Percentiles rank a stretch among this genome's conserved stretches.
Evolutionary conservation across 2,113 vertebrate genomes (phyloP).

Genomic region (Equus przewalskii): DNA sequence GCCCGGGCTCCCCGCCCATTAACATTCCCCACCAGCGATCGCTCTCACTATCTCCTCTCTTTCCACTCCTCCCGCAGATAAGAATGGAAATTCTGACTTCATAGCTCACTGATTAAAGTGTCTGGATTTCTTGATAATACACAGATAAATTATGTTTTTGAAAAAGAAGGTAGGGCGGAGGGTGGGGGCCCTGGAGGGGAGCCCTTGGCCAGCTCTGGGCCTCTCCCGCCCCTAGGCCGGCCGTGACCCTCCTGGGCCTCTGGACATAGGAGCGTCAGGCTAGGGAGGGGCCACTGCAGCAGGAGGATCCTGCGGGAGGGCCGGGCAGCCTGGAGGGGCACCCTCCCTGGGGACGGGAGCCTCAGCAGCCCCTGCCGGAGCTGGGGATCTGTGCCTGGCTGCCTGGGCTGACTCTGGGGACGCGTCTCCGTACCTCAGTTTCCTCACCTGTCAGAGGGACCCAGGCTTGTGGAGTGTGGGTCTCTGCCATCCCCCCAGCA

Average conservation of each 20-base stretch:
- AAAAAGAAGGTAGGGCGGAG: constrained; percentile 92
- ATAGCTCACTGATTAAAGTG: constrained; percentile 99
- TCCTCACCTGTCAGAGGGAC: not conserved
- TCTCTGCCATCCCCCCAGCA: not conserved
- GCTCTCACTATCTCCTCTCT: constrained; percentile 98
- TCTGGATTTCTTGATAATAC: constrained; percentile 99
- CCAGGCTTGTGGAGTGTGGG: fast-evolving
- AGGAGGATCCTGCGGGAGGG: not conserved
- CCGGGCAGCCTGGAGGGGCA: too few species aligned
- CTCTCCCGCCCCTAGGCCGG: not conserved
- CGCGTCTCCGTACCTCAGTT: not conserved
- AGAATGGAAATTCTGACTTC: constrained; percentile 99
- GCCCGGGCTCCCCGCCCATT: constrained; percentile 94
- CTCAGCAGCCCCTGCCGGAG: fast-evolving
- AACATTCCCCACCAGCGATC: constrained; percentile 99
- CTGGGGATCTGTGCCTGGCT: not conserved
- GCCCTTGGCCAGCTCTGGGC: constrained; percentile 74
- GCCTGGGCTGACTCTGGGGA: not conserved
- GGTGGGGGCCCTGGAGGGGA: constrained; percentile 82
- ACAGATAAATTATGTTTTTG: constrained; percentile 99
- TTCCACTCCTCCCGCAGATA: constrained; percentile 99
- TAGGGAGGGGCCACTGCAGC: not conserved
- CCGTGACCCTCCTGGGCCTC: not conserved
- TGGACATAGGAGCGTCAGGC: not conserved
- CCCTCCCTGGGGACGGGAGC: too few species aligned